Base-by-base conservation (phyloP, 2,888 invertebrate genomes). In the Sericinus montela region DNA sequence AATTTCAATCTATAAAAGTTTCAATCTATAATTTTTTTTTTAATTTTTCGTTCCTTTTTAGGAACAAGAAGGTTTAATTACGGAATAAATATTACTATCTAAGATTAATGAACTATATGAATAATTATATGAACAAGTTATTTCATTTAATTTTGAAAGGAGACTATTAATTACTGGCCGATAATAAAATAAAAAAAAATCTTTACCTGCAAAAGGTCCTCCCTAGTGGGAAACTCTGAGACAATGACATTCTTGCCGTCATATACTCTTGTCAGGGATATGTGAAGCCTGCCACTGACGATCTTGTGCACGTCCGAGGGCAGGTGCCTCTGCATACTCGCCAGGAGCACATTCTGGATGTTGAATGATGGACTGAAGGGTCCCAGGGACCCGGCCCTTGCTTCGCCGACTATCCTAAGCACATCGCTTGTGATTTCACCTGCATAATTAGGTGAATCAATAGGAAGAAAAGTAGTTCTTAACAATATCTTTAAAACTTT, bases 331-430 rank as follows among this genome's bases (percentile, higher is more conserved):
- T 94, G 92, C 64, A 99, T 91, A 41, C 96, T 96, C 67, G 97
- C 95, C 39, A 95, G 86, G 7, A 99, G 91, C 45, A 97, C 93
- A 62, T 94, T 94, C 71, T 97, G 95, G 54, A 99, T 94, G 77
- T 97, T 96, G 80, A 99, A 98, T 0, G 96, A 95, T 1, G 99
- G 99, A 75, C 97, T 97, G 74, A 99, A 96, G 0, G 99, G 98
- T 0, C 99, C 99, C 16, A 99, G 90, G 0, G 97, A 93, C 56
- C 94, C 92, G 11, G 95, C 93, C 58, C 98, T 91, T 0, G 98
- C 98, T 80, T 98, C 95, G 13, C 94, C 92, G 0, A 98, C 97
- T 36, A 99, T 93, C 53, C 95, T 91, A 32, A 99, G 90, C 39
- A 98, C 94, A 84, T 97, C 97, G 63, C 94, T 96, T 56, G 98